Evolutionary conservation across 2,797 vertebrate species (phyloP).

Genomic region (Setipinna tenuifilis): DNA sequence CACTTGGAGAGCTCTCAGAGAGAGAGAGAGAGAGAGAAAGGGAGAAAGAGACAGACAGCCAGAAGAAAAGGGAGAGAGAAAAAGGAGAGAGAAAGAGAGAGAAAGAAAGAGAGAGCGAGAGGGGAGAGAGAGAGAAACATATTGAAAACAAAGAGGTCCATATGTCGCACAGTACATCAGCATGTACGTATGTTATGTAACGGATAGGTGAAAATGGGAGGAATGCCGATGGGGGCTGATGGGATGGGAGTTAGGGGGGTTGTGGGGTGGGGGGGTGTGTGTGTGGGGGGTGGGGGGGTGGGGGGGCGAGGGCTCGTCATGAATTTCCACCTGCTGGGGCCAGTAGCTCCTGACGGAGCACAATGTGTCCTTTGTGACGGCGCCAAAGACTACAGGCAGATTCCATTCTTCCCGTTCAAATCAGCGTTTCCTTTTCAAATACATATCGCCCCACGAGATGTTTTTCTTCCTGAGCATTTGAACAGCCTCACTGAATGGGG

Average conservation of each 20-base stretch:
- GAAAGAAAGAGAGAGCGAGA: not conserved
- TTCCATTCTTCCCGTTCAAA: constrained; percentile 15
- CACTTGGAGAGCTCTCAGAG: constrained; percentile 41
- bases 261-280: not conserved
- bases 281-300: not conserved
- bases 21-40: not conserved
- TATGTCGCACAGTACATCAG: constrained; percentile 32
- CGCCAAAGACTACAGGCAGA: not conserved
- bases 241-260: no score
- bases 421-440: not conserved
- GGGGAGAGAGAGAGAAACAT: not conserved
- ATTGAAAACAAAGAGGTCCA: constrained; percentile 40
- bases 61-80: not conserved
- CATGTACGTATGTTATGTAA: constrained; percentile 38
- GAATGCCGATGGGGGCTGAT: constrained; percentile 46
- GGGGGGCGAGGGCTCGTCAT: constrained; percentile 15
- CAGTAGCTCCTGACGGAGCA: not conserved
- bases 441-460: not conserved
- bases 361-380: constrained; percentile 22
- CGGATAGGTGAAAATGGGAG: constrained; percentile 50
- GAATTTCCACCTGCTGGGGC: constrained; percentile 51
- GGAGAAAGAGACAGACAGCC: not conserved
- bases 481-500: not conserved
- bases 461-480: not conserved
- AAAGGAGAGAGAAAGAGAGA: not conserved